Conservation (phyloP, 2,888 invertebrate genomes). For the Morpho achilles region DNA sequence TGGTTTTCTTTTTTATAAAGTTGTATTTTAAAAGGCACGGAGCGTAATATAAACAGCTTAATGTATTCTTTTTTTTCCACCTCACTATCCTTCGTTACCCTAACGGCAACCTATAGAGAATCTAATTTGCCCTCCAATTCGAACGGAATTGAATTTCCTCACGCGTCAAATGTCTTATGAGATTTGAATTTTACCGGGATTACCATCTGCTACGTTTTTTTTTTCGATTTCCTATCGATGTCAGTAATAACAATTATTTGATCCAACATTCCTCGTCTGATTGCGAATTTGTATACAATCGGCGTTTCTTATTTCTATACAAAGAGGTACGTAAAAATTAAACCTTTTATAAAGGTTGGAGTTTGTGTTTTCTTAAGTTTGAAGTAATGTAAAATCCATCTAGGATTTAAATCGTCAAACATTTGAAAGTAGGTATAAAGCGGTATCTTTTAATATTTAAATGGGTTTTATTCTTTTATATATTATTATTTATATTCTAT, state of each 20-base stretch:
- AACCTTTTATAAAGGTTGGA: no score
- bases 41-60: neutral
- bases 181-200: slow-evolving; percentile 61
- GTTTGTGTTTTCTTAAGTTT: no score
- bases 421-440: no score
- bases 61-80: slow-evolving; percentile 16
- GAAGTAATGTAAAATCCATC: no score
- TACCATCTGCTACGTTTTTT: slow-evolving; percentile 27
- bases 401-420: no score
- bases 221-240: slow-evolving; percentile 35
- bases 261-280: slow-evolving; percentile 9
- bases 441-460: no score
- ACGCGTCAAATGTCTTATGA: slow-evolving; percentile 62
- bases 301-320: neutral
- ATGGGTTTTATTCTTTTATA: no score
- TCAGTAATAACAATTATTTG: slow-evolving; percentile 15
- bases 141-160: slow-evolving; percentile 56
- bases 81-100: slow-evolving; percentile 23
- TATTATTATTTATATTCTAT: no score
- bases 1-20: no score
- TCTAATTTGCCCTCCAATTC: slow-evolving; percentile 63
- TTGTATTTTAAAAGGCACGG: no score
- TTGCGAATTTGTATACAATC: neutral
- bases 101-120: slow-evolving; percentile 40
- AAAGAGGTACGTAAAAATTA: no score